These are phyloP conservation scores for Tadarida brasiliensis DNA, from an alignment of 2,797 vertebrate genomes.

Conservation along the genomic window DNA sequence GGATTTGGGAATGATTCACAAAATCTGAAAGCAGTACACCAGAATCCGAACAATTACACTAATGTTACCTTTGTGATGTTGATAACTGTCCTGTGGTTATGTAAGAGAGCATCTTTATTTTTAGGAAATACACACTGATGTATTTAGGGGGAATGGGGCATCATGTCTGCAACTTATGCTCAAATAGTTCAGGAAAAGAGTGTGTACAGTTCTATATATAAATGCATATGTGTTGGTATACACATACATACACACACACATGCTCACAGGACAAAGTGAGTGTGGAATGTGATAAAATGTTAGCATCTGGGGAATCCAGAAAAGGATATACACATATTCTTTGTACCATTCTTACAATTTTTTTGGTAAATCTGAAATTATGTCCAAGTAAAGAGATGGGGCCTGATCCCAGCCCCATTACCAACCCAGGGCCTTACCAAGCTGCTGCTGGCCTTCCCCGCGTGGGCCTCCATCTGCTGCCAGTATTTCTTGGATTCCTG, in stretches of 20 bases:
- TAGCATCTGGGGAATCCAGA: neutral
- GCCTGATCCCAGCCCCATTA: rapidly evolving
- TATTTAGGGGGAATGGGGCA: neutral
- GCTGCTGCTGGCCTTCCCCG: constrained; percentile 89
- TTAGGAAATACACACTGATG: neutral
- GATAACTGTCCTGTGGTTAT: too few relatives aligned
- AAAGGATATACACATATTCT: neutral
- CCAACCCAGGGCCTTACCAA: constrained; percentile 80
- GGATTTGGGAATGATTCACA: neutral
- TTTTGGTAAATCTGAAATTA: neutral
- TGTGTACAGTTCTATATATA: neutral
- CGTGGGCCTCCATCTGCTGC: constrained; percentile 95
- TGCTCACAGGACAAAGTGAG: neutral
- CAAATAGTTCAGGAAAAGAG: neutral
- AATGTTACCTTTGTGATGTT: neutral
- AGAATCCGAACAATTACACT: neutral
- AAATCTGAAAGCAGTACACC: neutral
- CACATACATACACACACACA: neutral
- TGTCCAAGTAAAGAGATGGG: neutral
- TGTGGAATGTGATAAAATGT: neutral
- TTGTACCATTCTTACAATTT: neutral
- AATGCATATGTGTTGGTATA: neutral
- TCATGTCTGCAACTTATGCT: neutral
- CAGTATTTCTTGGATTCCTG: constrained; percentile 98
- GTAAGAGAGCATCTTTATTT: neutral